Evolutionary conservation across 2,888 invertebrate genomes (phyloP), one percentile per base, ranked within the genome.

Genomic region (Stomorhina lunata): DNA sequence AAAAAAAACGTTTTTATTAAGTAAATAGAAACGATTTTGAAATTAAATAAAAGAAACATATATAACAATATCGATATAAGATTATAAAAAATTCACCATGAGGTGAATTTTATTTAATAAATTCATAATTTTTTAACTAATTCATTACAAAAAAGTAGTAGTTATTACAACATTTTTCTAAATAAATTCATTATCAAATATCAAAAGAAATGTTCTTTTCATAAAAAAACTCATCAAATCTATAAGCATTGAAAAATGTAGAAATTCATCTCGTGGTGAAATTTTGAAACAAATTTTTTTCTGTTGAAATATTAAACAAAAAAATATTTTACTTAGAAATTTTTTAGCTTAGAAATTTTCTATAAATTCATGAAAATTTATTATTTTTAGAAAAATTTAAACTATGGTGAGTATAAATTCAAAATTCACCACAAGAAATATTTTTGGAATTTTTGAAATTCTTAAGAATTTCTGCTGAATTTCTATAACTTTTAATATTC

Each of bases 191-290:
- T n/a, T n/a, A n/a, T n/a, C n/a, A n/a, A n/a, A 29, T 29, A 53
- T 10, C 4, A 7, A 53, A 3, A 29, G 22, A 29, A 53, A 29
- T 9, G 29, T 15, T 10, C 29, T 53, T 53, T 53, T 7, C 5
- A 25, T 50, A 22, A 50, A n/a, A n/a, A n/a, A 20, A n/a, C 29
- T 20, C 9, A 25, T 37, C 1, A 37, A 37, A 12, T 27, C 25
- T 27, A 27, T 29, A 55, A 17, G 6, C n/a, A n/a, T n/a, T n/a
- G n/a, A 29, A 29, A n/a, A 7, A 29, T 12, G 17, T 32, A 40
- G n/a, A 53, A 59, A 59, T 53, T 43, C 12, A 45, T 4, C n/a
- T 6, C 17, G 3, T 43, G 65, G 43, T 81, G 50, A 50, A 37
- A 9, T 12, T 4, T 12, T 12, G 3, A 50, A 57, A 57, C 10